phyloP scores from a whole-genome alignment of 2,888 invertebrate species.

The Drymonia ruficornis region DNA sequence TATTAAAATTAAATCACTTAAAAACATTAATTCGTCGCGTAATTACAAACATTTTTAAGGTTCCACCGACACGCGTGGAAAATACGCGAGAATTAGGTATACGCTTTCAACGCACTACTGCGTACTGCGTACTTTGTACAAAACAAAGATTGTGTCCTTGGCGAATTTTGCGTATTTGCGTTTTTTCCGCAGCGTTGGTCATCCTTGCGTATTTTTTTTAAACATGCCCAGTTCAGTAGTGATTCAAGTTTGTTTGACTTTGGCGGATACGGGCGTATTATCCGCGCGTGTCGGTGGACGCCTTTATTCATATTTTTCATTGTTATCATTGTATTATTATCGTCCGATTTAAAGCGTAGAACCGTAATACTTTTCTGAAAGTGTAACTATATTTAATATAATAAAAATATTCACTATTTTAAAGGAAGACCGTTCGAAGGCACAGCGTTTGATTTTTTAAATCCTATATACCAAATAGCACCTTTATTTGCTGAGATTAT shows the following conservation, averaged over 20 bases:
- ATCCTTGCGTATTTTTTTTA: too few relatives aligned
- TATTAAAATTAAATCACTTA: slow-evolving; percentile 21
- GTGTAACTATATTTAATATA: slow-evolving; percentile 40
- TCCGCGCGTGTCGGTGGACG: slow-evolving; percentile 7
- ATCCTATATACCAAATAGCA: slow-evolving; percentile 58
- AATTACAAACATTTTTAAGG: slow-evolving; percentile 28
- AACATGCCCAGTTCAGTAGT: too few relatives aligned
- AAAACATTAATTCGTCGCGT: slow-evolving; percentile 54
- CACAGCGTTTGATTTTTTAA: slow-evolving; percentile 49
- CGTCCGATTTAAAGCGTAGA: slow-evolving; percentile 78
- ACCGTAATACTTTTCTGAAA: slow-evolving; percentile 77
- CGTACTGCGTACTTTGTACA: too few relatives aligned
- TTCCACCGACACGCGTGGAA: too few relatives aligned
- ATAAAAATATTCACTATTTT: slow-evolving; percentile 46
- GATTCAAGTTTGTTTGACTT: too few relatives aligned
- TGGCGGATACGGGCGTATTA: too few relatives aligned
- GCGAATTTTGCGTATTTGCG: too few relatives aligned
- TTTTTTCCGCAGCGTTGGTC: too few relatives aligned
- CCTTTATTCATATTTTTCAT: slow-evolving; percentile 40
- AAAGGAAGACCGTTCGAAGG: slow-evolving; percentile 73
- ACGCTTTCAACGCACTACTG: too few relatives aligned
- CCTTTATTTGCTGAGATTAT: slow-evolving; percentile 44
- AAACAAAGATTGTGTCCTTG: too few relatives aligned
- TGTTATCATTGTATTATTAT: slow-evolving; percentile 53
- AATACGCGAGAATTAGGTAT: too few relatives aligned